Conservation (phyloP, 2,113 vertebrate genomes). For the Campylomormyrus numenius region DNA sequence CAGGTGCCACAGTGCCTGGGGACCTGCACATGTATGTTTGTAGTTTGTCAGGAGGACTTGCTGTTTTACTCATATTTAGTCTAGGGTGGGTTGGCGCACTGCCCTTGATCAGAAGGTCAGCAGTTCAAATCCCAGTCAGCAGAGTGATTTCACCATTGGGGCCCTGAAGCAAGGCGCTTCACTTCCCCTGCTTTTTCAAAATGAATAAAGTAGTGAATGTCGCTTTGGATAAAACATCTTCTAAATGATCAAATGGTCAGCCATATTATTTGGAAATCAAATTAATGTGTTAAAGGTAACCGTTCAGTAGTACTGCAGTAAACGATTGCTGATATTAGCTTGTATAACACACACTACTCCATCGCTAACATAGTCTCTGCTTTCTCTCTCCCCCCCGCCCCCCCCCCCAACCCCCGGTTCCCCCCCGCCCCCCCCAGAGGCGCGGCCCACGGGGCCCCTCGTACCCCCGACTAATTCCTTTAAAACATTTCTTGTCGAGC, state of each 20-base stretch:
- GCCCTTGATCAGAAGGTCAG: background rate
- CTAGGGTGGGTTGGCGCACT: background rate
- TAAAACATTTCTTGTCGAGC: conserved; percentile 79
- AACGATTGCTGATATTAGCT: background rate
- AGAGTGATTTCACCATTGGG: background rate
- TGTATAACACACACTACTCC: background rate
- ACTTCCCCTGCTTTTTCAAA: background rate
- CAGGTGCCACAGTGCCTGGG: background rate
- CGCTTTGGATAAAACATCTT: background rate
- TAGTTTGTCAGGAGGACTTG: background rate
- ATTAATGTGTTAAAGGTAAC: background rate
- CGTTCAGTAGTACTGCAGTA: background rate
- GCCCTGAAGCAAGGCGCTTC: background rate
- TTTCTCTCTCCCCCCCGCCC: background rate
- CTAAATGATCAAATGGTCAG: background rate
- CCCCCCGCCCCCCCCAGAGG: conserved; percentile 71
- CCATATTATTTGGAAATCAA: background rate
- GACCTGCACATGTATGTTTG: background rate
- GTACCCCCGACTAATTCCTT: conserved; percentile 98
- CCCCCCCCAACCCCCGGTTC: too few relatives aligned
- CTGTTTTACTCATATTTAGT: background rate
- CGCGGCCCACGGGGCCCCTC: conserved; percentile 95
- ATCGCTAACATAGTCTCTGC: background rate
- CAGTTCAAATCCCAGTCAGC: background rate
- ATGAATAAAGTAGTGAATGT: background rate